phyloP scores from a whole-genome alignment of 1,140 invertebrate genomes.

The Musca domestica region DNA sequence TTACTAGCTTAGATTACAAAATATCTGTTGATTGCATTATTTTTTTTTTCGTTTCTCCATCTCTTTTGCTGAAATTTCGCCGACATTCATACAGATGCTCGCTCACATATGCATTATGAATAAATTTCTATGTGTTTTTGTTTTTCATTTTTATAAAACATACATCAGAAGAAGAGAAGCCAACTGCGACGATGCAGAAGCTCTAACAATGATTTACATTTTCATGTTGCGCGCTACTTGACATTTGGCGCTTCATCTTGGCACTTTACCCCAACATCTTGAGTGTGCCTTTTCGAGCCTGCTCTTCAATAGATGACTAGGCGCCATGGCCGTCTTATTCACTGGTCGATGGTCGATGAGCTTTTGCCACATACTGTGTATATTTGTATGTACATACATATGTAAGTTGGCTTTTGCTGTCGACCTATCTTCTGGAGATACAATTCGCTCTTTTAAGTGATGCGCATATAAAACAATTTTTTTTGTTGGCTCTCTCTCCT shows the following conservation, averaged over 20 bases:
- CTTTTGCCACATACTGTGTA: neutral
- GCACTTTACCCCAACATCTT: conserved; percentile 9
- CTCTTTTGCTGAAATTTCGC: neutral
- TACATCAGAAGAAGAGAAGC: neutral
- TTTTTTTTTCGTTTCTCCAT: neutral
- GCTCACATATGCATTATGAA: conserved; percentile 14
- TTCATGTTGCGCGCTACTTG: conserved; percentile 19
- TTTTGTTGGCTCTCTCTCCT: neutral
- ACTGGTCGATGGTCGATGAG: neutral
- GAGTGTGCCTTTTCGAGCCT: neutral
- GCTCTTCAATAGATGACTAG: neutral
- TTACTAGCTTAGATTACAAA: too few relatives aligned
- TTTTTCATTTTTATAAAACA: neutral
- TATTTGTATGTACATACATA: neutral
- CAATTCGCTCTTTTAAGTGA: conserved; percentile 12
- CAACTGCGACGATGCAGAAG: neutral
- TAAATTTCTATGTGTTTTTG: conserved; percentile 3
- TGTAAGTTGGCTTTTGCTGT: neutral
- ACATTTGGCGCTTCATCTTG: conserved; percentile 20
- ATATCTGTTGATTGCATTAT: too few relatives aligned
- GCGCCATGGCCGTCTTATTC: neutral
- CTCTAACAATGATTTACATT: conserved; percentile 3
- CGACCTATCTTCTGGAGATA: neutral
- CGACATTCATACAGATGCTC: neutral
- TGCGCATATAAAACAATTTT: conserved; percentile 16